Base-by-base conservation (phyloP, 2,888 invertebrate genomes). In the Belgica antarctica region DNA sequence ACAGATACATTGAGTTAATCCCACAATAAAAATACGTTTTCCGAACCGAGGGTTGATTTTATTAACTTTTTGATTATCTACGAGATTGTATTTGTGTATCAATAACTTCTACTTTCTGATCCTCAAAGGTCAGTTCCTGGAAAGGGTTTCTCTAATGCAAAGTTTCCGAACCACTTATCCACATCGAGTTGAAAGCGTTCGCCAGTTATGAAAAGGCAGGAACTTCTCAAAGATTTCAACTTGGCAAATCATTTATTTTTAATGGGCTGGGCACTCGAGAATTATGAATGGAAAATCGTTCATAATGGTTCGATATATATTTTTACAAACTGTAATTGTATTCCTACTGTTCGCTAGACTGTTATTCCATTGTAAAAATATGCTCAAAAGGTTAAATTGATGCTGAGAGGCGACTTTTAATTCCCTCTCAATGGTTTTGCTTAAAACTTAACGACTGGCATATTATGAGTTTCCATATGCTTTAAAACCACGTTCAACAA, bases 241-340 rank as follows among this genome's bases (percentile, higher is more conserved):
- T 17, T 59, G 25, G 22, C 17, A 22, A 59, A 59, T 27, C 59
- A 59, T 59, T 27, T 27, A 27, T 59, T 59, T 59, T 59, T 25
- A 27, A 59, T 59, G n/a, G 25, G 59, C 52, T 59, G 59, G 19
- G 15, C 59, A 59, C 59, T 59, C n/a, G 59, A 59, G 25, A 59
- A 27, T 1, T 10, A 52, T 59, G 59, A 59, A 59, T 59, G 27
- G 27, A n/a, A 59, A 59, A 59, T 27, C 27, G 59, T n/a, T 59
- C 25, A 19, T 19, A 59, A 59, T 4, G 15, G 15, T 15, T 19
- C 27, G 59, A 27, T 25, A 59, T 59, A 12, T 59, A 59, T 25
- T 59, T 59, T 27, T 59, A 1, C 27, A 68, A 68, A 68, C 47
- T 47, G 68, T 47, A 68, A 68, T 68, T 68, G 68, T 68, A 68